Conservation (phyloP, 2,113 vertebrate species). For the Cacatua alba region DNA sequence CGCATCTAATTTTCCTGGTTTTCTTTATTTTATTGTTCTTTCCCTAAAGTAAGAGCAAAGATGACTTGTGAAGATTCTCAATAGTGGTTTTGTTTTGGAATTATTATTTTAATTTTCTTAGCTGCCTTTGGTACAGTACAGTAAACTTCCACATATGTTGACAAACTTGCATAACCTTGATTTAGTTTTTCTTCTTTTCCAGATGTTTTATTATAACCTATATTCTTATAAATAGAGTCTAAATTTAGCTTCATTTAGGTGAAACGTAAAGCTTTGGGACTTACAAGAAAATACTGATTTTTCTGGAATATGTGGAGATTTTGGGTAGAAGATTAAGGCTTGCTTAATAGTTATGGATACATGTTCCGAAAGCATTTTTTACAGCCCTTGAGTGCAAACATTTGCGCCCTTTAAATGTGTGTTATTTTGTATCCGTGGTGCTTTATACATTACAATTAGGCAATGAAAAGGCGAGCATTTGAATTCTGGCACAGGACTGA, state of each 20-base stretch:
- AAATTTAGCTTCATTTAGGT: not conserved
- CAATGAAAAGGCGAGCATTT: not conserved
- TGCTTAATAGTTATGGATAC: not conserved
- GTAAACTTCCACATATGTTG: not conserved
- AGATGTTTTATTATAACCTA: not conserved
- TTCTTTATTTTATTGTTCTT: not conserved
- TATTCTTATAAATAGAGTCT: not conserved
- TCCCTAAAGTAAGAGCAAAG: not conserved
- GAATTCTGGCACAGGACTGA: not conserved
- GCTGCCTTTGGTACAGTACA: not conserved
- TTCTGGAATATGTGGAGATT: not conserved
- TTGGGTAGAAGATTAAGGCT: not conserved
- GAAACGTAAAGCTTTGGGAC: not conserved
- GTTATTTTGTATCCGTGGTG: not conserved
- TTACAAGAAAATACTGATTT: not conserved
- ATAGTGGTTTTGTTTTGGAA: not conserved
- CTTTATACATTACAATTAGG: not conserved
- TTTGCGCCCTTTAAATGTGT: not conserved
- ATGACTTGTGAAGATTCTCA: not conserved
- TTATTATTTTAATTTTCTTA: slow-evolving; percentile 18
- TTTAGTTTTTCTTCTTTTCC: not conserved
- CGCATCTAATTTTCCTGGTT: not conserved
- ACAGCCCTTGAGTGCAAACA: not conserved
- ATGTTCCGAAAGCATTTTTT: not conserved
- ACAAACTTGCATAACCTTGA: not conserved